Percentiles rank a stretch among this genome's conserved stretches.
Conservation (phyloP, 1,140 invertebrate species). For the Neelides sp. region DNA sequence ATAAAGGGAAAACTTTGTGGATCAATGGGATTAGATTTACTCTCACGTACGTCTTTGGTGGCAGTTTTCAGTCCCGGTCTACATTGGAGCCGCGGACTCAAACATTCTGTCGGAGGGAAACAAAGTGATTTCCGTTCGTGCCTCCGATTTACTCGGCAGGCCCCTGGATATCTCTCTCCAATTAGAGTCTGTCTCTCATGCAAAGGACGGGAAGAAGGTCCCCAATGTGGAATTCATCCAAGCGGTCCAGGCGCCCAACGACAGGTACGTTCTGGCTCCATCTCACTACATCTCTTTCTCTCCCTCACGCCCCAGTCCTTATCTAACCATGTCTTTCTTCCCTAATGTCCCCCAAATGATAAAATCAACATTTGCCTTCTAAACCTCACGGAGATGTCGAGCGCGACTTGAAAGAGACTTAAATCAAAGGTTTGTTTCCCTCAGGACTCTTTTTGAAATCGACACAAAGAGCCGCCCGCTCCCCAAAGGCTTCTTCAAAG, state of each 20-base stretch:
- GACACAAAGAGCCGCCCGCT: slow-evolving; percentile 68
- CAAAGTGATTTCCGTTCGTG: slow-evolving; percentile 57
- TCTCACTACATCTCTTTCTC: too few relatives aligned
- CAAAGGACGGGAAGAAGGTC: slow-evolving; percentile 55
- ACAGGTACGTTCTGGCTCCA: slow-evolving; percentile 42
- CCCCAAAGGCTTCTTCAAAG: slow-evolving; percentile 67
- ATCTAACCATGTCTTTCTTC: too few relatives aligned
- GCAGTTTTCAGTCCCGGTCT: slow-evolving; percentile 54
- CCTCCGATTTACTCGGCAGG: slow-evolving; percentile 74
- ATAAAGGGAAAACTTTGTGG: too few relatives aligned
- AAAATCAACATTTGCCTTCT: too few relatives aligned
- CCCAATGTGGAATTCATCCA: slow-evolving; percentile 63
- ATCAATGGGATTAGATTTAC: too few relatives aligned
- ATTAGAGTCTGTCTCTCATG: slow-evolving; percentile 50
- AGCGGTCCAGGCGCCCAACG: slow-evolving; percentile 41
- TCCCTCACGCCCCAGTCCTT: too few relatives aligned
- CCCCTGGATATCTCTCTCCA: slow-evolving; percentile 44
- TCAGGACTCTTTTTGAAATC: slow-evolving; percentile 57
- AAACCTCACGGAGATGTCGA: too few relatives aligned
- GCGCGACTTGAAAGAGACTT: too few relatives aligned
- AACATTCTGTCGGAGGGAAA: slow-evolving; percentile 55
- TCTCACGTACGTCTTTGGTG: slow-evolving; percentile 33
- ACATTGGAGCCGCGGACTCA: slow-evolving; percentile 59
- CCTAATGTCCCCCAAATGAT: too few relatives aligned
- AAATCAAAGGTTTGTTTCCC: too few relatives aligned